Percentiles rank a stretch among this genome's conserved stretches.
Evolutionary conservation across 2,113 vertebrate genomes (phyloP).

Genomic region (Stegostoma tigrinum): DNA sequence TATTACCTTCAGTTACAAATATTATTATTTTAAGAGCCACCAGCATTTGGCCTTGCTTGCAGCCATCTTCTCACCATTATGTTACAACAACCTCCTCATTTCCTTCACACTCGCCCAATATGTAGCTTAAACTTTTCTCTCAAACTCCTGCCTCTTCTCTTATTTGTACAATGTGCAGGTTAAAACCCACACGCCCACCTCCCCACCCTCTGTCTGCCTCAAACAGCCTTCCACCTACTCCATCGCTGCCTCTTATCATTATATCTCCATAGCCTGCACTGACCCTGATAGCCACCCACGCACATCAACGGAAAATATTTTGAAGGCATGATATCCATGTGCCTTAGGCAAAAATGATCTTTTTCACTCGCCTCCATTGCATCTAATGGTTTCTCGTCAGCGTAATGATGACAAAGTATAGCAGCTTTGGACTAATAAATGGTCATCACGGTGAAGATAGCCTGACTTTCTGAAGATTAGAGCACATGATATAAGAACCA

Average conservation of each 20-base stretch:
- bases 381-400: not conserved
- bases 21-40: not conserved
- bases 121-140: not conserved
- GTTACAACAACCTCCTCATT: not conserved
- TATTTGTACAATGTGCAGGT: not conserved
- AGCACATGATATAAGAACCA: not conserved
- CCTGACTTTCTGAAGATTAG: not conserved
- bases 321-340: not conserved
- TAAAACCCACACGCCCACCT: not conserved
- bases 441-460: not conserved
- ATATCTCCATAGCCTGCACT: not conserved
- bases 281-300: not conserved
- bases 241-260: not conserved
- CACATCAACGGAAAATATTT: not conserved
- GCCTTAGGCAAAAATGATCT: not conserved
- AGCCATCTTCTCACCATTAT: not conserved
- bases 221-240: not conserved
- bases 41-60: not conserved
- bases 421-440: not conserved
- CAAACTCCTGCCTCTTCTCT: not conserved
- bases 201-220: not conserved
- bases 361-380: not conserved
- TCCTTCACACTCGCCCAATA: not conserved
- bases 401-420: not conserved
- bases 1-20: not conserved